phyloP scores from a whole-genome alignment of 2,113 vertebrate species.

The Larimichthys crocea region DNA sequence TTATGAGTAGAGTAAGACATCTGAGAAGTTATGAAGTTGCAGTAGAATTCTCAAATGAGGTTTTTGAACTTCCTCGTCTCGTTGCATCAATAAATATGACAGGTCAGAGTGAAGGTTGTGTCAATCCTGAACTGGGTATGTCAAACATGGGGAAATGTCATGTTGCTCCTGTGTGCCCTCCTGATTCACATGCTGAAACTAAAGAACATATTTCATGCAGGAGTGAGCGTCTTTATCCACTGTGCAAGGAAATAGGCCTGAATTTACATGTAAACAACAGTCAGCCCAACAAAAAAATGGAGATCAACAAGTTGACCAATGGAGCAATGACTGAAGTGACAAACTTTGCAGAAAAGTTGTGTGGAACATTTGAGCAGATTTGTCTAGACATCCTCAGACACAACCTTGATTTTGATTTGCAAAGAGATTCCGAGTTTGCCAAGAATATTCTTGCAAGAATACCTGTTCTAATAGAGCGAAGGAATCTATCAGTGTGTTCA shows the following conservation, averaged over 20 bases:
- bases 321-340: slow-evolving; percentile 47
- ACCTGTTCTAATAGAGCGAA: background rate
- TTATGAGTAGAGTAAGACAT: slow-evolving; percentile 25
- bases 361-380: slow-evolving; percentile 53
- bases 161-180: background rate
- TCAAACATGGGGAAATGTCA: background rate
- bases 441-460: slow-evolving; percentile 2
- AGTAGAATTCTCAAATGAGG: slow-evolving; percentile 27
- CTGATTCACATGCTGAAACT: background rate
- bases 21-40: slow-evolving; percentile 16
- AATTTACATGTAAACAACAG: slow-evolving; percentile 3
- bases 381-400: slow-evolving; percentile 47
- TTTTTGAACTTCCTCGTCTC: slow-evolving; percentile 35
- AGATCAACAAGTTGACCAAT: slow-evolving; percentile 32
- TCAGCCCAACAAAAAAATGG: slow-evolving; percentile 14
- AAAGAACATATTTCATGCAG: background rate
- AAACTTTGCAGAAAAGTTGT: slow-evolving; percentile 44
- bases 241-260: slow-evolving; percentile 45
- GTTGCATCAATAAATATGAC: no score
- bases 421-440: slow-evolving; percentile 17
- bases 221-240: slow-evolving; percentile 7
- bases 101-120: background rate
- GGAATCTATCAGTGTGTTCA: no score
- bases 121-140: background rate
- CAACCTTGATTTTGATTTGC: slow-evolving; percentile 38